Base-by-base conservation (phyloP, 2,888 invertebrate species). In the Troglohyphantes excavatus region DNA sequence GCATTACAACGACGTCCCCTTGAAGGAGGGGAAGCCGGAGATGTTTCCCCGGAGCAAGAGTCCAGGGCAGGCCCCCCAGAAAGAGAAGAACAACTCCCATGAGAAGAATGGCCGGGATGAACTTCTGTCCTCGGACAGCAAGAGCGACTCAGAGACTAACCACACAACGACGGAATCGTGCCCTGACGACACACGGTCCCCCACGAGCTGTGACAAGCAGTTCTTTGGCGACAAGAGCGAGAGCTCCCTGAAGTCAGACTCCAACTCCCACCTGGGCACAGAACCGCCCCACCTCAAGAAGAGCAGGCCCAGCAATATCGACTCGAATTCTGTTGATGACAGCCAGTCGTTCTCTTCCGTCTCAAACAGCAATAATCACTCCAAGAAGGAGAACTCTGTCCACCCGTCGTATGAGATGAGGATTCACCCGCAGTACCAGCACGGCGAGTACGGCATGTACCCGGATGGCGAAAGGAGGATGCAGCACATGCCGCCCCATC, bases 91-190 rank as follows among this genome's bases (percentile, higher is more conserved):
- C 26, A 86, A 70, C 73, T n/a, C n/a, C n/a, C 78, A 33, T 27
- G 90, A 85, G 27, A 90, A 90, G 19, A 85, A 85, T 73, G 90
- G 85, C 6, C 79, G 82, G 26, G 82, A 90, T n/a, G 90, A 90
- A 2, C 17, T 59, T 17, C 9, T 78, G 29, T 85, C 85, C 1
- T 85, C 84, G 0, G 90, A 90, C 33, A 73, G 73, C 7, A 84
- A 85, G 29, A 90, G 90, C 68, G 90, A 90, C 23, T 90, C 90
- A 13, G 90, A 90, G 43, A 72, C 83, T 23, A 90, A 90, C 72
- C 70, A 72, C 27, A 85, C 84, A 26, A 83, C 83, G 13, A 84
- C 89, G 29, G 90, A 90, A 29, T 90, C 90, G n/a, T 90, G 85
- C 39, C 79, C 84, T 11, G 90, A 90, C 23, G 90, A 90, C 26